Percentiles rank a stretch among this genome's conserved stretches.
These are phyloP conservation scores for Lasioglossum baleicum DNA, from an alignment of 1,140 invertebrate genomes.

Conservation along the genomic window DNA sequence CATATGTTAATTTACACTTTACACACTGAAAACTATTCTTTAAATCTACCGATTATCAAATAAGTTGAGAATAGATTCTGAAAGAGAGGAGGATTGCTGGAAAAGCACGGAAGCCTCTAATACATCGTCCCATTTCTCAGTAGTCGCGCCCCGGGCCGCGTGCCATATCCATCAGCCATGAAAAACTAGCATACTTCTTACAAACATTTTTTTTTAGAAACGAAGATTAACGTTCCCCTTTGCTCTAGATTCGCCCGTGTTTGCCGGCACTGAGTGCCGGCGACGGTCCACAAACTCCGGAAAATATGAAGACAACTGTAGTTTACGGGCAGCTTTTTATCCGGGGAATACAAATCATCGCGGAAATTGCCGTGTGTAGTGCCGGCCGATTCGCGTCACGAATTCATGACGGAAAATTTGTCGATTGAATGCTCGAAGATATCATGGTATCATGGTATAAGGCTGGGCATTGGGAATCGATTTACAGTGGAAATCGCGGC, in stretches of 20 bases:
- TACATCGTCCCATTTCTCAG: background rate
- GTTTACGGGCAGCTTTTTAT: conserved; percentile 49
- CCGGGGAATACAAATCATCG: conserved; percentile 41
- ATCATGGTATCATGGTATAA: no score
- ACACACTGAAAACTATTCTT: no score
- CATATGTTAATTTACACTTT: no score
- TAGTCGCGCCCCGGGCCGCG: background rate
- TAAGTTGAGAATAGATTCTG: no score
- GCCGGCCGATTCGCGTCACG: background rate
- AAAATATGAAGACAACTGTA: conserved; percentile 58
- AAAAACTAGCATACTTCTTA: conserved; percentile 59
- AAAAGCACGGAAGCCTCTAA: background rate
- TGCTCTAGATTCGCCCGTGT: conserved; percentile 43
- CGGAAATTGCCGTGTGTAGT: conserved; percentile 20
- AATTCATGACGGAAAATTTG: background rate
- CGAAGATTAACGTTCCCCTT: conserved; percentile 59
- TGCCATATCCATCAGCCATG: conserved; percentile 38
- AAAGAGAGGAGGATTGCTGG: no score
- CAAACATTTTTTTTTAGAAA: conserved; percentile 43
- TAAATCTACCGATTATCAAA: no score
- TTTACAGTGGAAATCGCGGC: background rate
- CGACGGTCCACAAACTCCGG: conserved; percentile 39
- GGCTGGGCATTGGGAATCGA: background rate
- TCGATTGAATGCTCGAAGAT: no score
- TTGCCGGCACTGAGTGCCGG: conserved; percentile 25